phyloP scores from a whole-genome alignment of 1,140 invertebrate species.

The Bombus breviceps region DNA sequence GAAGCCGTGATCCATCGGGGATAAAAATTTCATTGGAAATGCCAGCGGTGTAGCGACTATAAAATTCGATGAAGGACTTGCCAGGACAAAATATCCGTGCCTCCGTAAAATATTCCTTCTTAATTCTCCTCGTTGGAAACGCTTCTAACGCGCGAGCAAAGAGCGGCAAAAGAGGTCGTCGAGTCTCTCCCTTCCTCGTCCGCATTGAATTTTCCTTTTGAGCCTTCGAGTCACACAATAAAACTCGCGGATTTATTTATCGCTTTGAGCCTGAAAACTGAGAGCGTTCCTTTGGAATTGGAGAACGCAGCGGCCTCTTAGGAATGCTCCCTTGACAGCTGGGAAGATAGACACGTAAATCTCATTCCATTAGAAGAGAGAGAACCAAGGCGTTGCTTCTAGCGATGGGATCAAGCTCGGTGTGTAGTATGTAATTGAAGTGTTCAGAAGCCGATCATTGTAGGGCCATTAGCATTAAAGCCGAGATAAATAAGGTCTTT shows the following conservation, averaged over 20 bases:
- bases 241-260: conserved; percentile 62
- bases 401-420: too few species aligned
- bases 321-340: conserved; percentile 57
- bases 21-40: conserved; percentile 40
- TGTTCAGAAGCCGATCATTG: too few species aligned
- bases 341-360: conserved; percentile 64
- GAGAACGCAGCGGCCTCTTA: conserved; percentile 39
- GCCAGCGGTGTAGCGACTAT: conserved; percentile 15
- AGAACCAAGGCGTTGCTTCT: background rate
- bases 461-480: too few species aligned
- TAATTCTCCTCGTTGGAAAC: background rate
- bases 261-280: conserved; percentile 51
- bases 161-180: background rate
- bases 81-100: too few species aligned
- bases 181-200: background rate
- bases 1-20: background rate
- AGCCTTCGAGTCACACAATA: conserved; percentile 40
- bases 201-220: conserved; percentile 15
- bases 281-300: conserved; percentile 53
- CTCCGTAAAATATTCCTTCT: background rate
- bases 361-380: conserved; percentile 60
- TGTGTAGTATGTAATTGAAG: too few species aligned
- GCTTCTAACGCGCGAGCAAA: background rate
- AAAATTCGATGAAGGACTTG: conserved; percentile 41
- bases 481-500: too few species aligned